Percentiles rank a stretch among this genome's conserved stretches.
Conservation (phyloP, 35 echinoderm and acorn worm genomes). For the Anneissia japonica region DNA sequence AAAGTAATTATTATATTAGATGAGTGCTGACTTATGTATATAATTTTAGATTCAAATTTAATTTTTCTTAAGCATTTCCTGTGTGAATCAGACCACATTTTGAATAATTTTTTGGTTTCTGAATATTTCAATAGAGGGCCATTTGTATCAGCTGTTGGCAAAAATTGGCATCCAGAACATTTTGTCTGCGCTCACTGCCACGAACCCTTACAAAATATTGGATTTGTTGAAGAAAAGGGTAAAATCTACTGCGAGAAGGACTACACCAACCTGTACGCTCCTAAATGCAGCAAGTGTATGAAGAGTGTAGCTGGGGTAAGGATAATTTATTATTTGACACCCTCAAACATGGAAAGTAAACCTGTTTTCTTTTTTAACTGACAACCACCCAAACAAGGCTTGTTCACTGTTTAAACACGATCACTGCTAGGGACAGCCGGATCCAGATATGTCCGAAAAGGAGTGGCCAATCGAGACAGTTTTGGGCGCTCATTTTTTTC, state of each 20-base stretch:
- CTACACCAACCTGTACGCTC: constrained; percentile 71
- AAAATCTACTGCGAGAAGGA: constrained; percentile 88
- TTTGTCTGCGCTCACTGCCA: constrained; percentile 86
- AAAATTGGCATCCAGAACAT: constrained; percentile 92
- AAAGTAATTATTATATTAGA: no score
- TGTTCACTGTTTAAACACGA: neutral
- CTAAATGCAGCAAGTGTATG: constrained; percentile 49
- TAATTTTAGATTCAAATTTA: no score
- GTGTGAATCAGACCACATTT: neutral
- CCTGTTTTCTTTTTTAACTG: no score
- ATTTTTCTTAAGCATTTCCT: neutral
- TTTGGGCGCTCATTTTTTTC: no score
- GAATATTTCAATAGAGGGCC: constrained; percentile 49
- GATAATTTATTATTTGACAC: neutral
- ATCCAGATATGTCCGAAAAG: no score
- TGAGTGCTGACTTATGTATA: no score
- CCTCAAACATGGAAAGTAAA: no score
- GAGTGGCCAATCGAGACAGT: no score
- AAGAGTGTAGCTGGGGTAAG: constrained; percentile 67
- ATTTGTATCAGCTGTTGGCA: constrained; percentile 76
- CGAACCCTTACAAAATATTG: constrained; percentile 55
- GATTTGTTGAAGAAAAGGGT: constrained; percentile 79
- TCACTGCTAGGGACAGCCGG: neutral
- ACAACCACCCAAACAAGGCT: neutral
- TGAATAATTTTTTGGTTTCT: neutral